Conservation (phyloP, 2,113 vertebrate genomes). For the Cromileptes altivelis region DNA sequence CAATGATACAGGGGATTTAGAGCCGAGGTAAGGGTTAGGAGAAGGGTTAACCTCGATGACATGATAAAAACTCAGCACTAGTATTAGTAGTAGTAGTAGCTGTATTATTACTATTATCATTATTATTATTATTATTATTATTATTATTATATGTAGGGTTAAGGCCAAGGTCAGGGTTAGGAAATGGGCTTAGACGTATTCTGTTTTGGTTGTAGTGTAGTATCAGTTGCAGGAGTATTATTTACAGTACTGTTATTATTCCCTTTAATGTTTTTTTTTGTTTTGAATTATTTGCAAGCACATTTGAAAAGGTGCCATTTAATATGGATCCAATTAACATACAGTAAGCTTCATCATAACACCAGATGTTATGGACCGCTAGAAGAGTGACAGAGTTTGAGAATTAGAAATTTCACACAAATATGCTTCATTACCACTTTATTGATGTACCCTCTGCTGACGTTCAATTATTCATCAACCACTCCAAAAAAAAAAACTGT, state of each 20-base stretch:
- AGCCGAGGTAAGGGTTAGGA: no score
- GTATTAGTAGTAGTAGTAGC: no score
- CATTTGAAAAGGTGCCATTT: slow-evolving; percentile 5
- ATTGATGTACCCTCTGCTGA: slow-evolving; percentile 81
- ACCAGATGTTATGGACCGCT: slow-evolving; percentile 42
- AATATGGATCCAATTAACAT: slow-evolving; percentile 12
- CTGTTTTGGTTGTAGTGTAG: no score
- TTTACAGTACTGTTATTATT: neutral
- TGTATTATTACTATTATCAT: no score
- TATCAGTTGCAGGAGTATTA: neutral
- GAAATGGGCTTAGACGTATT: neutral
- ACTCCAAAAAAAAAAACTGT: slow-evolving; percentile 67
- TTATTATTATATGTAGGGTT: no score
- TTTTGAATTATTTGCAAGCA: neutral
- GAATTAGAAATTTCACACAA: slow-evolving; percentile 71
- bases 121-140: no score
- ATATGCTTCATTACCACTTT: slow-evolving; percentile 81
- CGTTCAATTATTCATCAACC: slow-evolving; percentile 84
- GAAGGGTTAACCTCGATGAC: no score
- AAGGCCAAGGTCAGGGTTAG: no score
- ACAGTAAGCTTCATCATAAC: slow-evolving; percentile 25
- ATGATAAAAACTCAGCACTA: no score
- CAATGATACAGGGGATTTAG: no score
- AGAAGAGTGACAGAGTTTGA: slow-evolving; percentile 63
- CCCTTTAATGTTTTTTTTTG: neutral